Evolutionary conservation across 2,888 invertebrate genomes (phyloP), one percentile per base, ranked within the genome.

Genomic region (Drosophila maculinotata): DNA sequence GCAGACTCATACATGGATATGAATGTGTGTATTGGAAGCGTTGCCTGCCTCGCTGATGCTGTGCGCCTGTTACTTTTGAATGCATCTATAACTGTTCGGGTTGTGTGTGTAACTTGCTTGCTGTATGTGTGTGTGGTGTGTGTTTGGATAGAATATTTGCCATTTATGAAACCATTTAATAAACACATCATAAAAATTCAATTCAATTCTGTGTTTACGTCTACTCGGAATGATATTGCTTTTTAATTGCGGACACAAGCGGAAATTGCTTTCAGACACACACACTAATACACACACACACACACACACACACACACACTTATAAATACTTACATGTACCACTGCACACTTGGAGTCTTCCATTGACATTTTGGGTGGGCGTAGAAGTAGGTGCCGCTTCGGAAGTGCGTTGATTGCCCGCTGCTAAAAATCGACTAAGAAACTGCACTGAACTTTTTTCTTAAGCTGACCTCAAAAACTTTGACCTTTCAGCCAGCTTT

Each of bases 171-270:
- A 76, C 71, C 83, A 80, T 81, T 89, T 77, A 80, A 77, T 76
- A 86, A 80, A 77, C 88, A 88, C 86, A 79, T 79, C 82, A 86
- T 89, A 88, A 88, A 83, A 86, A 81, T 87, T 76, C 75, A 80
- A 87, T 85, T 76, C 72, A 76, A 79, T 76, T 77, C 79, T 79
- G 74, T 73, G 74, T 77, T 83, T 75, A 71, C 68, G 77, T 73
- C 64, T 72, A 53, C 69, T 69, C 52, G 41, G 72, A 56, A 70
- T 79, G 78, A 76, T 87, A 88, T 88, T 85, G 87, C 87, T 88
- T 86, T 87, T 89, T 90, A 89, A 89, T 90, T 89, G 89, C 84
- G 85, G 89, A 77, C 83, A 83, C 77, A 78, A 76, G 78, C 78
- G 88, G 83, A 89, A 88, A 89, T 89, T 88, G 85, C 80, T 72